Conservation (phyloP, 2,797 vertebrate genomes). For the Molothrus ater region DNA sequence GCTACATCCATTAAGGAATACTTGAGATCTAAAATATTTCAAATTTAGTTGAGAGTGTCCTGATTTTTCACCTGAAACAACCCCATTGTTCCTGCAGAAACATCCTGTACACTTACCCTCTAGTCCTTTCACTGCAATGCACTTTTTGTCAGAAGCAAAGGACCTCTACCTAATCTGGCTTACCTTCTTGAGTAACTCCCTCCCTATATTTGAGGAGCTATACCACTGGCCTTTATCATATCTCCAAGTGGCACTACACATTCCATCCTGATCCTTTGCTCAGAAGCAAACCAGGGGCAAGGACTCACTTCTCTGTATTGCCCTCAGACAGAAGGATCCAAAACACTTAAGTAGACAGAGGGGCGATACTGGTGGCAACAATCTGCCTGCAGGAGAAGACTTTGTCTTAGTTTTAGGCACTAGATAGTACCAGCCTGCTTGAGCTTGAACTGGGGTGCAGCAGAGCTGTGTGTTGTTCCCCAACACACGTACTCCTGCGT, state of each 20-base stretch:
- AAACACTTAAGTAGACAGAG: not conserved
- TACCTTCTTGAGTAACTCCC: not conserved
- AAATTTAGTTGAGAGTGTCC: not conserved
- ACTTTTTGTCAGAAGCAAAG: not conserved
- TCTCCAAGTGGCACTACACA: conserved; percentile 42
- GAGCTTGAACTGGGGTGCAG: not conserved
- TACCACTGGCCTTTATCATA: not conserved
- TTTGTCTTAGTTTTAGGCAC: not conserved
- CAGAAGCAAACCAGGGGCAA: not conserved
- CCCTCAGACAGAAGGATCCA: not conserved
- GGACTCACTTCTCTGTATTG: not conserved
- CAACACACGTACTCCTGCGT: not conserved
- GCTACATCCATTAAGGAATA: not conserved
- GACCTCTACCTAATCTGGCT: not conserved
- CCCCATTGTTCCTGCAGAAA: not conserved
- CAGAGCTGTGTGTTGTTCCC: not conserved
- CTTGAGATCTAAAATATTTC: not conserved
- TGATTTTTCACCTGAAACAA: not conserved
- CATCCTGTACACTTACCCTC: not conserved
- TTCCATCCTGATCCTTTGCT: conserved; percentile 13
- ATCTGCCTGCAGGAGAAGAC: not conserved
- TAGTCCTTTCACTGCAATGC: not conserved
- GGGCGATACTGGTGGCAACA: not conserved
- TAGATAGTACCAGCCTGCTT: not conserved
- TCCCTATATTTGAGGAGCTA: not conserved